Evolutionary conservation across 2,888 invertebrate genomes (phyloP).

Genomic region (Epistrophe grossulariae): DNA sequence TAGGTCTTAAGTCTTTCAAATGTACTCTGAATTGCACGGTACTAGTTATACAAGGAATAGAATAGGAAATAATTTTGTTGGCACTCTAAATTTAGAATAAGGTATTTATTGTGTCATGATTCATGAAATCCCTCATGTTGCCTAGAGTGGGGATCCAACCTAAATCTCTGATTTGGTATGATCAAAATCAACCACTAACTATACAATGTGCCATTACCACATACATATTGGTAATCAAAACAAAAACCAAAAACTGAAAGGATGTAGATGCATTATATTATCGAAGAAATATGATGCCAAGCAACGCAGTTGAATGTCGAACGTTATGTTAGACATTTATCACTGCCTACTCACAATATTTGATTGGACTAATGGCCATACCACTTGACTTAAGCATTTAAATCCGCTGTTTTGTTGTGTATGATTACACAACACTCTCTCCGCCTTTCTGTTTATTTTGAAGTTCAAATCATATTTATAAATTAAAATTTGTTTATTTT

Average conservation of each 20-base stretch:
- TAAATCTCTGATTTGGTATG: no score
- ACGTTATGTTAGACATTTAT: conserved; percentile 15
- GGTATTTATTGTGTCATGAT: no score
- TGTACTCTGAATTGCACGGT: no score
- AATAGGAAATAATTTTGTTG: no score
- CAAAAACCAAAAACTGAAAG: not conserved
- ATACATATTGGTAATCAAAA: not conserved
- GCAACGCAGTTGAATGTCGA: conserved; percentile 32
- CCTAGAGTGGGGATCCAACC: no score
- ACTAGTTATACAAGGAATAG: no score
- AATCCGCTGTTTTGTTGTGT: not conserved
- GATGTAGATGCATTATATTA: conserved; percentile 3
- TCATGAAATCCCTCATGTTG: no score
- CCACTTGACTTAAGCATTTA: conserved; percentile 14
- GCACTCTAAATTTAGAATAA: no score
- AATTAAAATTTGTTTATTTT: conserved; percentile 45
- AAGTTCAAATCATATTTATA: conserved; percentile 30
- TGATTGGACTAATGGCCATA: conserved; percentile 16
- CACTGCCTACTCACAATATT: conserved; percentile 23
- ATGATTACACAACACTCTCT: not conserved
- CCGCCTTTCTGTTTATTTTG: conserved; percentile 4
- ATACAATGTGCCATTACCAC: no score
- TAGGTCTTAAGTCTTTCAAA: no score
- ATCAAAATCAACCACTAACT: no score
- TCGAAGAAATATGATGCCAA: conserved; percentile 1